Base-by-base conservation (phyloP, 2,113 vertebrate genomes). In the Crypturellus undulatus region DNA sequence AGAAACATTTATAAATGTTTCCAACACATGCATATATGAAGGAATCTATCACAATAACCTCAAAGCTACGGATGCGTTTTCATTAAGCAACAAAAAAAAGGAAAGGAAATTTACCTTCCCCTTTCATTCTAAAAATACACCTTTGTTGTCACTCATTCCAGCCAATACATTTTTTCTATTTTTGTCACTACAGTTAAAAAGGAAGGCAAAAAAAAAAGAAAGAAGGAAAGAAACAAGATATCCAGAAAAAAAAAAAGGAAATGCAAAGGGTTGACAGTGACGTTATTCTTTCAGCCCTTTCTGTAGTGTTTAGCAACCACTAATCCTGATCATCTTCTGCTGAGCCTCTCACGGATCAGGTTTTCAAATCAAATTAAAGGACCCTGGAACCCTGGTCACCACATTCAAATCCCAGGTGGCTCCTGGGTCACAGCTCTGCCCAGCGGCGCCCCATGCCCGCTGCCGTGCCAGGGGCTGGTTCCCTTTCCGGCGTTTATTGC, bases 321-420 rank as follows among this genome's bases (percentile, higher is more conserved):
- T 97, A 92, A 95, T 96, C 79, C 80, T 34, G 24, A 92, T 82
- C 21, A 87, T 81, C 90, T 72, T 90, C 42, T 86, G 38, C 13
- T 6, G 89, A 89, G 36, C 72, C 22, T 64, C 83, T 43, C 8
- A 14, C 42, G 38, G 56, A 91, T 92, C 82, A 89, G 70, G 43
- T 54, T 79, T 93, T 91, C 38, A 11, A 84, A 89, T 60, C 62
- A 72, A 87, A 93, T 93, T 65, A 89, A 79, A 21, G 2, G 40
- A 24, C 63, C 73, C 83, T 52, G 72, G 64, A 93, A 43, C 58
- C 70, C 43, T 59, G 32, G 32, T 60, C 54, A 91, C 28, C 58
- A 81, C 80, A 84, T 0, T 84, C 51, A 75, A 68, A 52, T 38
- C 36, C 60, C 47, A 81, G 38, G 76, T 76, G 58, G 58, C 43